Base-by-base conservation (phyloP, 2,113 vertebrate genomes). In the Dipodomys spectabilis region DNA sequence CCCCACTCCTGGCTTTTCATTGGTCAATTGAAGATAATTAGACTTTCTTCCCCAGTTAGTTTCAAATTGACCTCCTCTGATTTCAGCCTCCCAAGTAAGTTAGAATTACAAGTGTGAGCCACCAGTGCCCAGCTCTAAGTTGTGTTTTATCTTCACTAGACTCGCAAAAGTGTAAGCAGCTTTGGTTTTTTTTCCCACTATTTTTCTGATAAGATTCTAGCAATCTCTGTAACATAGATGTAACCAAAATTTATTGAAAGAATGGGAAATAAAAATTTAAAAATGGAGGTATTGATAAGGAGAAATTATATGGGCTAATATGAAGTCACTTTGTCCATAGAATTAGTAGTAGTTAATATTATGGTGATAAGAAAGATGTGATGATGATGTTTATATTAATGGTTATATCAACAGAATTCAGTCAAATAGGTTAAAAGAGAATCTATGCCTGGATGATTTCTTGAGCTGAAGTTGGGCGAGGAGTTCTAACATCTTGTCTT, bases 381-480 rank as follows among this genome's bases (percentile, higher is more conserved):
- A 18, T 57, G n/a, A 82, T 32, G 25, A 64, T 82, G 4, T 32
- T 7, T 18, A 16, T 75, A 45, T 64, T n/a, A 82, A 80, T n/a
- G 73, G 65, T 73, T 77, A 49, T 81, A n/a, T 73, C 32, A 82
- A 69, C 27, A 87, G n/a, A 91, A 86, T 49, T 89, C 13, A 83
- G 11, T 86, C 12, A 71, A 73, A 10, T 8, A 15, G 20, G 88
- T 92, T 75, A 35, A 7, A 75, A 80, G 60, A 49, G 62, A 7
- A n/a, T 79, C 5, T 71, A 68, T 87, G 18, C 62, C 69, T 90
- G 62, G 39, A 49, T 85, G 27, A 10, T 79, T 85, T 88, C 60
- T 84, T 82, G 74, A 92, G 92, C 49, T 62, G 78, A 90, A 92
- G 23, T 71, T 68, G 20, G 75, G 7, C 12, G 90, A 88, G 18